These are phyloP conservation scores for Odocoileus virginianus DNA, from an alignment of 2,113 vertebrate species.

Conservation along the genomic window DNA sequence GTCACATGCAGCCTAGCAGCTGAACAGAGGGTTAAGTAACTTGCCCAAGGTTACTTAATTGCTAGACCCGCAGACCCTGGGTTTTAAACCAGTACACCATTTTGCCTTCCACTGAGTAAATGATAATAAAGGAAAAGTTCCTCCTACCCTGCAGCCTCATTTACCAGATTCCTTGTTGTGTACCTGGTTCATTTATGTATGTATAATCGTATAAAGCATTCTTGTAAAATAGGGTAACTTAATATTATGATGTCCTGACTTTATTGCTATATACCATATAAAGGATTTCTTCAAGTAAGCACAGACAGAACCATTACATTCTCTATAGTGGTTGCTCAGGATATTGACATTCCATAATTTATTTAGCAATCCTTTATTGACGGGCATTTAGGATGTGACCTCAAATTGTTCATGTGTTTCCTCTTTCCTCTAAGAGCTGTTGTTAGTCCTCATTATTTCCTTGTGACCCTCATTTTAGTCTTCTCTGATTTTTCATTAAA, in stretches of 20 bases:
- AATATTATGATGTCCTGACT: slow-evolving; percentile 15
- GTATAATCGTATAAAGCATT: slow-evolving; percentile 22
- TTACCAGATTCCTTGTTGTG: background rate
- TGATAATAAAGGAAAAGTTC: background rate
- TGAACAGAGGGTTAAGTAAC: background rate
- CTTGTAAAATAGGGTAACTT: slow-evolving; percentile 9
- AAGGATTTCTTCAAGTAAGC: background rate
- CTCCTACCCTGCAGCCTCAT: background rate
- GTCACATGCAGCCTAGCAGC: background rate
- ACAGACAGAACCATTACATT: background rate
- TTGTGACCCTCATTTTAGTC: background rate
- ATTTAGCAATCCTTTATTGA: background rate
- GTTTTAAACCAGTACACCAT: background rate
- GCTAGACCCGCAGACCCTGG: background rate
- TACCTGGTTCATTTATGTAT: background rate
- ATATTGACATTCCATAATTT: background rate
- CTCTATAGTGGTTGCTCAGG: background rate
- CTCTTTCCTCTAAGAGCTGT: slow-evolving; percentile 11
- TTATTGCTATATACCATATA: background rate
- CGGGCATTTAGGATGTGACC: slow-evolving; percentile 10
- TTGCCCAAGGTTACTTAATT: background rate
- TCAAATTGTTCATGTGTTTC: slow-evolving; percentile 9
- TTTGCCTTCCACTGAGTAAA: background rate
- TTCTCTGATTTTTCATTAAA: background rate
- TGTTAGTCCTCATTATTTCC: slow-evolving; percentile 25